Evolutionary conservation across 2,113 vertebrate genomes (phyloP).

Genomic region (Hippoglossus stenolepis): DNA sequence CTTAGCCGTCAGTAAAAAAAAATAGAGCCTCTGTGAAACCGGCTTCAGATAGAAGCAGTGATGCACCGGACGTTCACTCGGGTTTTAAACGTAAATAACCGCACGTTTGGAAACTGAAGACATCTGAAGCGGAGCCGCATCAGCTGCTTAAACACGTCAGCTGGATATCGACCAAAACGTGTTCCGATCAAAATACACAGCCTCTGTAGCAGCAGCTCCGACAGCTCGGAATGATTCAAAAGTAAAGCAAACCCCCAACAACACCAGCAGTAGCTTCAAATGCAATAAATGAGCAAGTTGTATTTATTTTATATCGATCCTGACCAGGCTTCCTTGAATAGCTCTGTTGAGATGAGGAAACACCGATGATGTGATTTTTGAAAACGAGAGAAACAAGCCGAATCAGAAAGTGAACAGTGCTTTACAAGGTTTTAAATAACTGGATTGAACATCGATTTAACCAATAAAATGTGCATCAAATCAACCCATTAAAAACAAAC

Average conservation of each 20-base stretch:
- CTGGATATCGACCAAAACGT: no score
- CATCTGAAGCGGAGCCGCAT: not conserved
- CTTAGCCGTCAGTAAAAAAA: constrained; percentile 40
- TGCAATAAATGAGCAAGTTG: not conserved
- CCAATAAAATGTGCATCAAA: not conserved
- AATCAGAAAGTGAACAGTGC: not conserved
- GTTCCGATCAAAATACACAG: no score
- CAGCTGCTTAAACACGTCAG: no score
- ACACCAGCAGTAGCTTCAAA: not conserved
- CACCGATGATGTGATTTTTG: constrained; percentile 17
- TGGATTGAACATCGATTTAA: not conserved
- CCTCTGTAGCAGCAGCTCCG: not conserved
- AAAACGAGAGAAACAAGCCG: not conserved
- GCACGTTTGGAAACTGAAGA: constrained; percentile 10
- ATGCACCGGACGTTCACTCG: constrained; percentile 1
- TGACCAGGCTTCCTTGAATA: constrained; percentile 23
- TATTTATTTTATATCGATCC: constrained; percentile 3
- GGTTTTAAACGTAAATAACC: not conserved
- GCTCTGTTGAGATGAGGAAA: constrained; percentile 28
- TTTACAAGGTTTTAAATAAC: not conserved
- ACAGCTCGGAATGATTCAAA: not conserved
- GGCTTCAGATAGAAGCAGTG: constrained; percentile 5
- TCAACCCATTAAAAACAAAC: not conserved
- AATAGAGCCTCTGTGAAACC: constrained; percentile 40
- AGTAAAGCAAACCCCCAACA: not conserved